phyloP scores from a whole-genome alignment of 1,140 invertebrate genomes.

The Drosophila equinoxialis region DNA sequence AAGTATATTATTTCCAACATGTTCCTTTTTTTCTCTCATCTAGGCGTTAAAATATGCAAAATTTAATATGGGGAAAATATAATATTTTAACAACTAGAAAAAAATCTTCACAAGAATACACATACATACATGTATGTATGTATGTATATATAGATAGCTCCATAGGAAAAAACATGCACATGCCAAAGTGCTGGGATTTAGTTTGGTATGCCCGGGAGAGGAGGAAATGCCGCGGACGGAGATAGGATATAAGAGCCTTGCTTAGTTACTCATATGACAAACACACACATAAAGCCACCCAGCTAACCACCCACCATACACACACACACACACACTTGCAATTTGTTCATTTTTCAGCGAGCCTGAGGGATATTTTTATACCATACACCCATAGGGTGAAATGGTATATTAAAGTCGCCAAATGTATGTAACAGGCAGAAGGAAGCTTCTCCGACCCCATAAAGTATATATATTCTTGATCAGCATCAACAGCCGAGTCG shows the following conservation, averaged over 20 bases:
- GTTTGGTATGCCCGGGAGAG: conserved; percentile 27
- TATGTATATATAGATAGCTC: no score
- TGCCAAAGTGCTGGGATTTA: conserved; percentile 60
- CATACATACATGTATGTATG: neutral
- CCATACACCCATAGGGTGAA: no score
- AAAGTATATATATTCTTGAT: no score
- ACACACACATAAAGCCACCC: conserved; percentile 28
- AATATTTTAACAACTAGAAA: conserved; percentile 50
- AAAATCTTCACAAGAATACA: conserved; percentile 33
- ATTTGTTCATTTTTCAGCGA: conserved; percentile 57
- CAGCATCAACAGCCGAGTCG: no score
- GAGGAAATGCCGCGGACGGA: conserved; percentile 7
- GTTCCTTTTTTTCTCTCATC: conserved; percentile 13
- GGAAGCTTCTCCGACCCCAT: no score
- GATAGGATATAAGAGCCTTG: conserved; percentile 24
- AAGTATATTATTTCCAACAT: conserved; percentile 58
- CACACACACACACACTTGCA: conserved; percentile 36
- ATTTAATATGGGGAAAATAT: conserved; percentile 53
- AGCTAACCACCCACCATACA: conserved; percentile 7
- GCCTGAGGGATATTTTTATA: conserved; percentile 49
- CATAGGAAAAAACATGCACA: conserved; percentile 50
- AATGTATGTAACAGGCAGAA: no score
- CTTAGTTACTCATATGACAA: conserved; percentile 46
- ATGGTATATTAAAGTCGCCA: no score
- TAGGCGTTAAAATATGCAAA: conserved; percentile 20